Evolutionary conservation across 1,140 invertebrate species (phyloP).

Genomic region (Macrocentrus cingulum): DNA sequence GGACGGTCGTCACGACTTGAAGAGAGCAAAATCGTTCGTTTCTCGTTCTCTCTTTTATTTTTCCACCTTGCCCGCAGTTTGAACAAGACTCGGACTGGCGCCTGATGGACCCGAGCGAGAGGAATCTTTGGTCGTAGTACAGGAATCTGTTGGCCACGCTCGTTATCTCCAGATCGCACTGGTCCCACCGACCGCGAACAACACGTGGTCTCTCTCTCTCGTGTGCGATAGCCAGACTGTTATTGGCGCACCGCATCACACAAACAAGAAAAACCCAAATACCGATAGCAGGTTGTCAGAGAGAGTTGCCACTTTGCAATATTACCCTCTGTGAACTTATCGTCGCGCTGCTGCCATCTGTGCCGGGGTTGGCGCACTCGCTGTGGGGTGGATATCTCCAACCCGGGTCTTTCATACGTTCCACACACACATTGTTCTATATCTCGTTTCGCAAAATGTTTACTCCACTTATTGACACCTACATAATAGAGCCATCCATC

Average conservation of each 20-base stretch:
- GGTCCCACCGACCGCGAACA: slow-evolving; percentile 30
- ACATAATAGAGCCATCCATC: slow-evolving; percentile 16
- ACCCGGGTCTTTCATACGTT: no score
- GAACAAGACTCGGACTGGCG: slow-evolving; percentile 22
- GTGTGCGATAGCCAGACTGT: no score
- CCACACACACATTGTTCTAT: no score
- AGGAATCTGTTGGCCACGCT: slow-evolving; percentile 24
- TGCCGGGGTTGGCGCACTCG: slow-evolving; percentile 6
- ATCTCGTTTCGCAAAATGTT: not conserved
- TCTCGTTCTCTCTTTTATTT: slow-evolving; percentile 12
- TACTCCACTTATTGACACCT: not conserved
- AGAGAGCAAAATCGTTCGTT: not conserved
- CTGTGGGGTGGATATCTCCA: no score
- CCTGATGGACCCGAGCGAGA: slow-evolving; percentile 20
- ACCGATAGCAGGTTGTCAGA: slow-evolving; percentile 24
- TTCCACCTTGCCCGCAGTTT: slow-evolving; percentile 13
- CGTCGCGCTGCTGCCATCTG: slow-evolving; percentile 18
- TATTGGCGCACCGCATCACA: not conserved
- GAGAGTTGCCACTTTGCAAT: no score
- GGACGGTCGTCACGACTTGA: slow-evolving; percentile 3
- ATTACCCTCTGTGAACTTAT: no score
- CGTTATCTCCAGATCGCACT: slow-evolving; percentile 40
- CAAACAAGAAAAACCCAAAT: slow-evolving; percentile 1
- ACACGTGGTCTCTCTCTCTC: slow-evolving; percentile 38
- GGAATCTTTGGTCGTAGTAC: slow-evolving; percentile 15